A percentile compares a stretch with the other conserved stretches of the same genome.
phyloP scores from a whole-genome alignment of 2,113 vertebrate genomes.

The Ploceus nigricollis region DNA sequence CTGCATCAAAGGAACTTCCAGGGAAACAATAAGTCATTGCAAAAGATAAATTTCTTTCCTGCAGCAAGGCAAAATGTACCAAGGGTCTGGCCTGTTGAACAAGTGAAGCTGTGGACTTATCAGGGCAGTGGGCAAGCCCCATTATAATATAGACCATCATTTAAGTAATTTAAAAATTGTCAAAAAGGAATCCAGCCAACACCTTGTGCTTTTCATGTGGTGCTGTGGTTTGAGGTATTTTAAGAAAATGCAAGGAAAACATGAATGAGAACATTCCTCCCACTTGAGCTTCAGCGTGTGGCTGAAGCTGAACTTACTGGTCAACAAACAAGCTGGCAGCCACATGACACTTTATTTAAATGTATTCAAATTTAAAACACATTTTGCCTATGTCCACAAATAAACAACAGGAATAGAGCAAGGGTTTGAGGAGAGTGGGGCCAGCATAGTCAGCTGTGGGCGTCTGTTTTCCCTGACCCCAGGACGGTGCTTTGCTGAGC shows the following conservation, averaged over 20 bases:
- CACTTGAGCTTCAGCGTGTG: not conserved
- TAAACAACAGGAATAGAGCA: not conserved
- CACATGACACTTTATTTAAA: not conserved
- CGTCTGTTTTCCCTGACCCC: not conserved
- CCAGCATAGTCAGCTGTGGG: not conserved
- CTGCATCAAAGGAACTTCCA: slow-evolving; percentile 59
- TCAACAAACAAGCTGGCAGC: not conserved
- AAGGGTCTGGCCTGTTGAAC: not conserved
- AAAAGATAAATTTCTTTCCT: slow-evolving; percentile 52
- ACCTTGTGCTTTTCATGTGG: not conserved
- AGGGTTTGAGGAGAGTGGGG: not conserved
- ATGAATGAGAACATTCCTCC: not conserved
- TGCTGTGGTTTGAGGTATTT: not conserved
- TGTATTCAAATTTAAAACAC: not conserved
- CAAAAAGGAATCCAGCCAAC: not conserved
- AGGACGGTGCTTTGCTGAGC: rapidly evolving
- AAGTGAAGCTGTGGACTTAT: slow-evolving; percentile 18
- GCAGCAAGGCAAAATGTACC: not conserved
- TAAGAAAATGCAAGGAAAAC: not conserved
- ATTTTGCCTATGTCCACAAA: not conserved
- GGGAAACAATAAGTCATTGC: slow-evolving; percentile 60
- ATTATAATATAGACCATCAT: not conserved
- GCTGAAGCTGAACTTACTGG: not conserved
- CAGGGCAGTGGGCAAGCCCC: not conserved
- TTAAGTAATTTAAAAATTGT: not conserved